A percentile compares a stretch with the other conserved stretches of the same genome.
Evolutionary conservation across 2,797 vertebrate genomes (phyloP).

Genomic region (Lateolabrax maculatus): DNA sequence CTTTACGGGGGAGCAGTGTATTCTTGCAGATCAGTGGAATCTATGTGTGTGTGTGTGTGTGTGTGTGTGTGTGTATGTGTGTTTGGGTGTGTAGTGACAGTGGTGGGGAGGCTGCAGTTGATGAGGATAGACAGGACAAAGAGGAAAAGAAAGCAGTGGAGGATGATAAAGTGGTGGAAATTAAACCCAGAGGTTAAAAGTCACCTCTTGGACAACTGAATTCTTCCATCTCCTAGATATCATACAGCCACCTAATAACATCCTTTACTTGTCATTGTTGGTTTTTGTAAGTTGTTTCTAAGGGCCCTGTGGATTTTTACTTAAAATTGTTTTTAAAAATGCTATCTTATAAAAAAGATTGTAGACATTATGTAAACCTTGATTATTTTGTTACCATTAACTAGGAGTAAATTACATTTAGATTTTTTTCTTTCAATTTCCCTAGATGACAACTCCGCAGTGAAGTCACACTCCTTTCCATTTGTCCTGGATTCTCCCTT

Average conservation of each 20-base stretch:
- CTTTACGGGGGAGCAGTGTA: slow-evolving; percentile 58
- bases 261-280: not conserved
- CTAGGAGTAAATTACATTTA: slow-evolving; percentile 2
- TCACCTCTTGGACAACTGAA: slow-evolving; percentile 1
- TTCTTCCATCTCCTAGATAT: slow-evolving; percentile 12
- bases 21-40: slow-evolving; percentile 59
- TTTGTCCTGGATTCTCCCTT: slow-evolving; percentile 70
- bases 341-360: not conserved
- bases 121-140: slow-evolving; percentile 63
- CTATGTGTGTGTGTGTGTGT: slow-evolving; percentile 33
- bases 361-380: not conserved
- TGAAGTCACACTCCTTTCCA: slow-evolving; percentile 75
- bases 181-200: slow-evolving; percentile 34
- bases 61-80: slow-evolving; percentile 39
- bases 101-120: slow-evolving; percentile 25
- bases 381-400: slow-evolving; percentile 12
- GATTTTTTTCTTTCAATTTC: slow-evolving; percentile 66
- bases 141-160: slow-evolving; percentile 33
- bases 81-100: slow-evolving; percentile 27
- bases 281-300: not conserved
- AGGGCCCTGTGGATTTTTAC: not conserved
- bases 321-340: not conserved
- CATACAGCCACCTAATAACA: slow-evolving; percentile 8
- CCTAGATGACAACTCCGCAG: slow-evolving; percentile 79
- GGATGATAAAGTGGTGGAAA: slow-evolving; percentile 34